Conservation (phyloP, 2,888 invertebrate genomes). For the Euproctis similis region DNA sequence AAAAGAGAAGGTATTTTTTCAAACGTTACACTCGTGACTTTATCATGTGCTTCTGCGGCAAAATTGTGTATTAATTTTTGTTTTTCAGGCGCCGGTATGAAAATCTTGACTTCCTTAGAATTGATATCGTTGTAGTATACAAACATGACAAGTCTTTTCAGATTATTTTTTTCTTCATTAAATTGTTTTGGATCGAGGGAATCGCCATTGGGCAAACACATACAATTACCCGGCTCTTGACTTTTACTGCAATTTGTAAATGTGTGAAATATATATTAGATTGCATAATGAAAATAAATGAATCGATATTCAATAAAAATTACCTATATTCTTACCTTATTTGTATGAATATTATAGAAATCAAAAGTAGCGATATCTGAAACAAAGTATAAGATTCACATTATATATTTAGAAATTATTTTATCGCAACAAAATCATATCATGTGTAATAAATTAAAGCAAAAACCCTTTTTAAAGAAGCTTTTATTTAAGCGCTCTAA, state of each 20-base stretch:
- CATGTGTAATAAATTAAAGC: too few relatives aligned
- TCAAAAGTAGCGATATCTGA: constrained; percentile 15
- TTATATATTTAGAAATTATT: too few relatives aligned
- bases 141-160: constrained; percentile 43
- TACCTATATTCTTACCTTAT: constrained; percentile 9
- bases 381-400: too few relatives aligned
- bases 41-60: constrained; percentile 28
- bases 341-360: constrained; percentile 4
- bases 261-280: too few relatives aligned
- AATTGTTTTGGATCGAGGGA: constrained; percentile 22
- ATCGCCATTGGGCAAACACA: constrained; percentile 23
- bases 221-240: constrained; percentile 18
- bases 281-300: too few relatives aligned
- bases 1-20: constrained; percentile 13
- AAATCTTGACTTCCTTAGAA: constrained; percentile 27
- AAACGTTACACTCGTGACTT: constrained; percentile 10
- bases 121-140: constrained; percentile 35
- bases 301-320: too few relatives aligned
- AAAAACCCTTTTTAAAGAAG: too few relatives aligned
- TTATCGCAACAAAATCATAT: too few relatives aligned
- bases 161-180: constrained; percentile 11
- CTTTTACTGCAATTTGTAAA: too few relatives aligned
- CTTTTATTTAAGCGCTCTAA: too few relatives aligned
- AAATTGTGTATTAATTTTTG: constrained; percentile 46
- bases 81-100: constrained; percentile 36